phyloP scores from a whole-genome alignment of 2,888 invertebrate species.

The Chymomyza amoena region DNA sequence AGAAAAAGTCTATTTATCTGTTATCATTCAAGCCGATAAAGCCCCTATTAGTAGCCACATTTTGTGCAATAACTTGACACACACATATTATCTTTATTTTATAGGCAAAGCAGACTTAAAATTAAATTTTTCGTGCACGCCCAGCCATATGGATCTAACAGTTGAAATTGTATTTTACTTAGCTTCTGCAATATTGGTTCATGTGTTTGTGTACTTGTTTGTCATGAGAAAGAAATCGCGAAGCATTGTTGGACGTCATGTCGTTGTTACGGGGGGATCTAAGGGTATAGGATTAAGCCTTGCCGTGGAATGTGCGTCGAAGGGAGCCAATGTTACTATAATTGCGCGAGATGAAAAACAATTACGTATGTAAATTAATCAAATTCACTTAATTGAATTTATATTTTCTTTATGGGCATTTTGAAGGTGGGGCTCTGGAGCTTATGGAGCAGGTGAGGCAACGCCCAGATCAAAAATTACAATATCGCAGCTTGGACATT shows the following conservation, averaged over 20 bases:
- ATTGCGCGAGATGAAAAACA: constrained; percentile 89
- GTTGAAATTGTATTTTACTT: constrained; percentile 66
- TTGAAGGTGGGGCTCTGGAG: constrained; percentile 80
- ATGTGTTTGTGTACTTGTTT: constrained; percentile 67
- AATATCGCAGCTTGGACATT: constrained; percentile 85
- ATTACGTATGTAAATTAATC: constrained; percentile 80
- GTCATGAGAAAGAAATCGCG: constrained; percentile 70
- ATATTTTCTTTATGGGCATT: background rate
- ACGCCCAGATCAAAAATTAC: constrained; percentile 81
- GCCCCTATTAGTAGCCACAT: background rate
- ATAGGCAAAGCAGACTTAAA: background rate
- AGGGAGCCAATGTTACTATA: constrained; percentile 94
- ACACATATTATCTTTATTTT: background rate
- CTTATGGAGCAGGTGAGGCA: constrained; percentile 81
- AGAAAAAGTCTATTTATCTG: too few species aligned
- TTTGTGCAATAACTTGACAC: background rate
- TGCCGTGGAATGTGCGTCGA: constrained; percentile 86
- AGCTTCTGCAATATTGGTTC: constrained; percentile 61
- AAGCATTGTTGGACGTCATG: constrained; percentile 80
- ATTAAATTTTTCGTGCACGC: background rate
- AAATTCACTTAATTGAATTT: background rate
- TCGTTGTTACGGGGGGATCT: constrained; percentile 94
- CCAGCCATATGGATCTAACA: background rate
- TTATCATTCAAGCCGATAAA: too few species aligned
- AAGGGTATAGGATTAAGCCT: constrained; percentile 95